Base-by-base conservation (phyloP, 2,888 invertebrate genomes). In the Neoscelio sp. region DNA sequence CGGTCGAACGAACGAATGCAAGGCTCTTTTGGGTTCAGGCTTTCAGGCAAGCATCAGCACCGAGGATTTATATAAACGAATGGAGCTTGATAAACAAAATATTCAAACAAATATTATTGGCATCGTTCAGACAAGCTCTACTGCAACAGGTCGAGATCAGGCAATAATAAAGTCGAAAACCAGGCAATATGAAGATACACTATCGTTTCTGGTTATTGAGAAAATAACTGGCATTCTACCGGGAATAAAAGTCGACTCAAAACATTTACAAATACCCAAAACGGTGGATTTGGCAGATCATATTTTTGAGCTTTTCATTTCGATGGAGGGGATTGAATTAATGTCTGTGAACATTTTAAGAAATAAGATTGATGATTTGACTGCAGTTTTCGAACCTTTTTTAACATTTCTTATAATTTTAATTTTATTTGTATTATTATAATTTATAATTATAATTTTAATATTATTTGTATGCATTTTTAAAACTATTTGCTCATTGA, bases 41-140 rank as follows among this genome's bases (percentile, higher is more conserved):
- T 78, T 76, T 10, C 73, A 76, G 15, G 64, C 62, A 0, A 73
- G 65, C 44, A 12, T 81, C 2, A 74, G 78, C 0, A 78, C 78
- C 0, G 26, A 67, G 7, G 33, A 48, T 13, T 70, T 78, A 0
- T 30, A 48, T 10, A 30, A 38, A 48, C 28, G 28, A 15, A 2
- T 48, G n/a, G 15, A 48, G 12, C 48, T 48, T n/a, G 12, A 12
- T 12, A 10, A 6, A 13, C 15, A 44, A 1, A 20, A 12, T 12
- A 15, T 8, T 10, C 48, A 28, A 28, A 48, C 48, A 28, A 13
- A n/a, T 13, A 48, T 48, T 44, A 44, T 23, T 10, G 44, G 44
- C 10, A 44, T 44, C 20, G 44, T 44, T 44, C 20, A 23, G 10
- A 2, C 44, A 44, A 44, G 18, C n/a, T 44, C 44, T 2, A 18